Base-by-base conservation (phyloP, 2,797 vertebrate genomes). In the Trichosurus vulpecula region DNA sequence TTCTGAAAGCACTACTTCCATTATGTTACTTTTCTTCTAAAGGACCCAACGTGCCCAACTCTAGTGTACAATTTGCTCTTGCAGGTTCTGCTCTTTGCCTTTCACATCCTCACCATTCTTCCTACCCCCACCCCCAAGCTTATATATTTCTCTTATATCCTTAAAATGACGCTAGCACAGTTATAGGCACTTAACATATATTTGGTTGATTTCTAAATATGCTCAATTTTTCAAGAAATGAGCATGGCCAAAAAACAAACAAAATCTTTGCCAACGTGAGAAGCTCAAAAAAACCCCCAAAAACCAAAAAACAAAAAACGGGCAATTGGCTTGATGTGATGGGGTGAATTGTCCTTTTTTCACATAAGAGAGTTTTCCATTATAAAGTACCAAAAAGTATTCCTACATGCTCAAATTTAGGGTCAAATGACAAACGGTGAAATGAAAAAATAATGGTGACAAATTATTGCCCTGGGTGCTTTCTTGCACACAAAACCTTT, bases 21-120 rank as follows among this genome's bases (percentile, higher is more conserved):
- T 51, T 6, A 6, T 41, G 16, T 87, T 51, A 51, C 74, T 87
- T 87, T 87, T 87, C 25, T 51, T 27, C 22, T 87, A 87, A 87
- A 81, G 74, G 27, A 47, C 9, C 9, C 9, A 11, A 8, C 22
- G 27, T 27, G 2, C 25, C 9, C 74, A 81, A 4, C 22, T 51
- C 0, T 92, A 58, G 6, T n/a, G 25, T 51, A 53, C 35, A 57
- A 41, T 92, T 92, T 58, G 90, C 27, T 92, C 27, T 92, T 93
- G 10, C 31, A 93, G 22, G 5, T 47, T 47, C 22, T 81, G n/a
- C n/a, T n/a, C 6, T 19, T 27, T 29, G 55, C 4, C 4, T 66
- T 91, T 94, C 90, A 87, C 29, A 61, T 96, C 6, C 47, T 94
- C 58, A 89, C 89, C 29, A 4, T 54, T 30, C 56, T 91, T 29